Conservation (phyloP, 2,888 invertebrate genomes). For the Tetranychus truncatus region DNA sequence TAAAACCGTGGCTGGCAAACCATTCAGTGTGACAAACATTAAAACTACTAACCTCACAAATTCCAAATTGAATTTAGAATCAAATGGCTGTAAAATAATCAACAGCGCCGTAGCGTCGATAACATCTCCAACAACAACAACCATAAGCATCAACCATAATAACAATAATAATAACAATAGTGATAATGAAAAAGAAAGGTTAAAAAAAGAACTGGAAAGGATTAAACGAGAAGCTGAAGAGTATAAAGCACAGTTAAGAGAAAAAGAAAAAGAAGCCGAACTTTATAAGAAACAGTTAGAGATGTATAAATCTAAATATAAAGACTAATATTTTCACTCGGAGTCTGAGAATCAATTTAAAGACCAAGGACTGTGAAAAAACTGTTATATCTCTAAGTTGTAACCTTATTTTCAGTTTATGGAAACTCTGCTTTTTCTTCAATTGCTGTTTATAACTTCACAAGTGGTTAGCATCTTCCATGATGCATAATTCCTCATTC, state of each 20-base stretch:
- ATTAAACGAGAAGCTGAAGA: conserved; percentile 1
- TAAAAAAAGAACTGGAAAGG: conserved; percentile 4
- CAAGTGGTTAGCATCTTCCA: not conserved
- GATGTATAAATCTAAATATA: not conserved
- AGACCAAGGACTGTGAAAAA: not conserved
- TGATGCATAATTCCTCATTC: not conserved
- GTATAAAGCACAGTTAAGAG: not conserved
- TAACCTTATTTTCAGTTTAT: not conserved
- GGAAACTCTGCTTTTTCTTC: not conserved
- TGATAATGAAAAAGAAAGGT: not conserved
- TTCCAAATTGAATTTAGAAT: conserved; percentile 6
- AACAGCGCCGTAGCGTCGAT: not conserved
- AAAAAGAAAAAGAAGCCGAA: conserved; percentile 6
- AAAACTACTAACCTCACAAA: not conserved
- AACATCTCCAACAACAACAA: conserved; percentile 5
- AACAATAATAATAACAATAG: not conserved
- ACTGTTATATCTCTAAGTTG: not conserved
- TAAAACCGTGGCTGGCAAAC: not conserved
- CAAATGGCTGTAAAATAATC: not conserved
- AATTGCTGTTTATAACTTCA: not conserved
- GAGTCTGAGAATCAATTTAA: too few relatives aligned
- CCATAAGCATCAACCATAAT: not conserved
- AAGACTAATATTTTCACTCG: not conserved
- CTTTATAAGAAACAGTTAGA: conserved; percentile 7
- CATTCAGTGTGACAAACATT: not conserved